Conservation (phyloP, 2,113 vertebrate species). For the Nannospalax galili region DNA sequence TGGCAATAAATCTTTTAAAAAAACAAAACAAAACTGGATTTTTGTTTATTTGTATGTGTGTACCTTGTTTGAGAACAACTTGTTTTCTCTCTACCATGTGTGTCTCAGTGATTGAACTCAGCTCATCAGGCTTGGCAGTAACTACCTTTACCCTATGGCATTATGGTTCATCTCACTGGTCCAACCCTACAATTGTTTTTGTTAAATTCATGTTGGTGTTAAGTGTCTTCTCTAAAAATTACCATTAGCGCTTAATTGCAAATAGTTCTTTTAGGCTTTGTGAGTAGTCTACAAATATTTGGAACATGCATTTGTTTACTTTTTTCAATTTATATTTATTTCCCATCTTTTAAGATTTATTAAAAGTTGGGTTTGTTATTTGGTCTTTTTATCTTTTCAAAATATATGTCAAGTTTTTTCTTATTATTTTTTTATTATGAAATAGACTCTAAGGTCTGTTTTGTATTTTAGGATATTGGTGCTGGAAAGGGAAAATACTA, state of each 20-base stretch:
- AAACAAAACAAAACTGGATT: too few relatives aligned
- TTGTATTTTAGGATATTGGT: slow-evolving; percentile 90
- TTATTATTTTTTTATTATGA: background rate
- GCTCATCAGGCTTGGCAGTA: background rate
- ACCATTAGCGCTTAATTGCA: background rate
- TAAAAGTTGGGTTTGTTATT: background rate
- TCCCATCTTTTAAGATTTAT: background rate
- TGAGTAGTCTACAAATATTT: background rate
- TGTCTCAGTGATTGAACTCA: background rate
- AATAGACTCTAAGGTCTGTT: background rate
- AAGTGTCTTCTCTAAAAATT: background rate
- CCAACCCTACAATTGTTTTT: background rate
- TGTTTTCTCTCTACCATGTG: background rate
- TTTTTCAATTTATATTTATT: background rate
- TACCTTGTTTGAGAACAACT: background rate
- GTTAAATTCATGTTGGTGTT: slow-evolving; percentile 7
- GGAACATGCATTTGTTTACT: background rate
- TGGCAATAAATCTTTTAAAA: too few relatives aligned
- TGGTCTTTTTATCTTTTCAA: slow-evolving; percentile 24
- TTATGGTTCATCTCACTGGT: too few relatives aligned
- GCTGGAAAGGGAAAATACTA: slow-evolving; percentile 95
- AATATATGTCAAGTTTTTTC: background rate
- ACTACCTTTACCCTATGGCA: too few relatives aligned
- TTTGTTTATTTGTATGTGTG: too few relatives aligned
- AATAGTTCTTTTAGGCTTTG: background rate